Evolutionary conservation across 1,140 invertebrate species (phyloP), one percentile per base, ranked within the genome.

Genomic region (Eufriesea mexicana): DNA sequence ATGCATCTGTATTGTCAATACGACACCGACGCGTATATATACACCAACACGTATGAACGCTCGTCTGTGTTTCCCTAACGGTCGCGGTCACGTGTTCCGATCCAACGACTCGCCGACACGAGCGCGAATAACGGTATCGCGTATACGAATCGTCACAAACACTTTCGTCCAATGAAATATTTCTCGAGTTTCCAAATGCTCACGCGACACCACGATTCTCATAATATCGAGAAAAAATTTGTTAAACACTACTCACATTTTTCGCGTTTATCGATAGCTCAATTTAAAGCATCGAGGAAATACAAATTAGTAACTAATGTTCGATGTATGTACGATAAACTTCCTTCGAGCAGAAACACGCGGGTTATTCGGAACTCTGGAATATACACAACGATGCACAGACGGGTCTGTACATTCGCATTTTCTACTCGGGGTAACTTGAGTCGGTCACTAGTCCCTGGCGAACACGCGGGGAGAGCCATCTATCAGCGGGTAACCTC

Each of bases 31-130:
- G 28, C 25, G 14, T 10, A 28, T 8, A 14, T n/a, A 9, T 25
- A 16, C 18, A 62, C n/a, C n/a, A 59, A 68, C 9, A 18, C 23
- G 6, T 45, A 28, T 18, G 62, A 35, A 12, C 25, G 59, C 7
- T 62, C 14, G 25, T 14, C n/a, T n/a, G 25, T 25, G 18, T 14
- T 18, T 62, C 28, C 61, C 25, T 62, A 62, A 62, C 61, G 47
- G 25, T 76, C 66, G n/a, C n/a, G 51, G 35, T 76, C 61, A n/a
- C 74, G 49, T 23, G 64, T 76, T 49, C 66, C 25, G 47, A 64
- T 51, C 73, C 45, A 35, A 10, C 47, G 47, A n/a, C 18, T 42
- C 23, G 20, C 28, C 47, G 23, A 14, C 28, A 25, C 35, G 14
- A 72, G n/a, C 51, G 28, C 28, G 28, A 55, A 55, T 42, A 42